A percentile compares a stretch with the other conserved stretches of the same genome.
phyloP scores from a whole-genome alignment of 2,888 invertebrate genomes.

The Xestia ashworthii region DNA sequence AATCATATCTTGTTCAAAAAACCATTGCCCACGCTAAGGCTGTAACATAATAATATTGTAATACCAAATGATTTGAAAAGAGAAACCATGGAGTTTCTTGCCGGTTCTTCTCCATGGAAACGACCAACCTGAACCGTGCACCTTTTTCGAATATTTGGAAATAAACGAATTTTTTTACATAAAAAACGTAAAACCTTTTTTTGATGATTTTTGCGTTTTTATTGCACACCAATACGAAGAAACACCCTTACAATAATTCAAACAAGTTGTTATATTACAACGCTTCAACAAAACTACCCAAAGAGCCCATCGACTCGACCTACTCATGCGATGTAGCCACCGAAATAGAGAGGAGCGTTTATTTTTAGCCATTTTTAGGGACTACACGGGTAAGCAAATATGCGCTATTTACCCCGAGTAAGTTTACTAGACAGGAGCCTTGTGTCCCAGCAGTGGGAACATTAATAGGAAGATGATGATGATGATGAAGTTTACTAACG shows the following conservation, averaged over 20 bases:
- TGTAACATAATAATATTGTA: no score
- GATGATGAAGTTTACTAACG: background rate
- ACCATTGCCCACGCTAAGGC: no score
- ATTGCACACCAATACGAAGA: background rate
- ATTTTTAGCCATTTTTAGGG: conserved; percentile 28
- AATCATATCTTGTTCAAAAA: background rate
- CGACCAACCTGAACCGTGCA: no score
- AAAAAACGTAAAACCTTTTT: background rate
- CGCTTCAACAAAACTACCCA: background rate
- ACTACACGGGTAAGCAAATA: conserved; percentile 20
- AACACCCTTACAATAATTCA: background rate
- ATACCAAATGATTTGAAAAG: no score
- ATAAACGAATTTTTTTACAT: no score
- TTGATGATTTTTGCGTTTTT: background rate
- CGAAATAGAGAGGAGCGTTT: conserved; percentile 2
- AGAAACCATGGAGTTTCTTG: no score
- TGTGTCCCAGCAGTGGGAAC: no score
- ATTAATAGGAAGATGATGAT: no score
- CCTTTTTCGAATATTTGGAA: background rate
- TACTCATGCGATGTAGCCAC: conserved; percentile 5
- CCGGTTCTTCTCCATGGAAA: no score
- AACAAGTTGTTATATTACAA: background rate
- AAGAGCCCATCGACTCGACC: background rate
- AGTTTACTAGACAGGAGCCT: background rate
- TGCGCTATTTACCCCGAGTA: conserved; percentile 6